Base-by-base conservation (phyloP, 2,113 vertebrate genomes). In the Xyrauchen texanus region DNA sequence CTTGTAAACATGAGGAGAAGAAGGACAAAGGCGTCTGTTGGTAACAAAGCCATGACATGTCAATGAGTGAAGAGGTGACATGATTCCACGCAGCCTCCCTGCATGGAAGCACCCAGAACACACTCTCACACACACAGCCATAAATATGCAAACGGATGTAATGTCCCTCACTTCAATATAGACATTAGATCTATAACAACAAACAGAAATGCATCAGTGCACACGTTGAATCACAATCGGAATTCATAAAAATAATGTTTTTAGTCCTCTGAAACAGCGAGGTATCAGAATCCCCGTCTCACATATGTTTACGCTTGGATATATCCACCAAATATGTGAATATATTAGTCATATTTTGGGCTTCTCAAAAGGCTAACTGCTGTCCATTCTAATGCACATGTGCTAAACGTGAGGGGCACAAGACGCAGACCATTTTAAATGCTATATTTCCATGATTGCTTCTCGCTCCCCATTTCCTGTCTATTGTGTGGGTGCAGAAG, bases 381-480 rank as follows among this genome's bases (percentile, higher is more conserved):
- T 84, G 86, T 88, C 87, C 82, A 83, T 87, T 88, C 88, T 86
- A 81, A 83, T 88, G 84, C 83, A 88, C 86, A 81, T 82, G 80
- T 89, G 86, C 84, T 85, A 82, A 82, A 85, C 70, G 21, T 34
- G 21, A 34, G 21, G 21, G 21, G 21, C 21, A 34, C 21, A 34
- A 34, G 21, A 34, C 21, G 21, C 21, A 34, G 21, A 34, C 21
- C 83, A 83, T 81, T 90, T 91, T 77, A 91, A 92, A 92, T 92
- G 87, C 87, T 90, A 89, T 91, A 90, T 92, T 92, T 93, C 89
- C 87, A 91, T 91, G 90, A 93, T 92, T 91, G 87, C 81, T 90
- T 90, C 86, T 87, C 91, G 91, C 87, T 84, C 87, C 21, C 77
- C 87, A 85, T 89, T 94, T 92, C 92, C 92, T 91, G 91, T 90